Evolutionary conservation across 2,888 invertebrate genomes (phyloP).

Genomic region (Standfussiana lucernea): DNA sequence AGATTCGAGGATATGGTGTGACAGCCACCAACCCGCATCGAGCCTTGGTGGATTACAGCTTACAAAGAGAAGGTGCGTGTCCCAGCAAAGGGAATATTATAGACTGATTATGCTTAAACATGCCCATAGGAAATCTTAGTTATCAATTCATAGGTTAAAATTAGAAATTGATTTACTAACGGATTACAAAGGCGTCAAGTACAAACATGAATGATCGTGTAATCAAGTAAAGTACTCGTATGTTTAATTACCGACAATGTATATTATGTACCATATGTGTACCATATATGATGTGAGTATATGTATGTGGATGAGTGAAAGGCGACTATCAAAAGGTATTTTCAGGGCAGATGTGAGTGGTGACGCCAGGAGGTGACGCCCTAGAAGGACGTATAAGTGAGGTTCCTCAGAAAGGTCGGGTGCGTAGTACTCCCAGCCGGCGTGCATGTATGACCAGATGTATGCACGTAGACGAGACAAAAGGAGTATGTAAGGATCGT

Average conservation of each 20-base stretch:
- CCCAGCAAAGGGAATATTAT: background rate
- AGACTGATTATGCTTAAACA: background rate
- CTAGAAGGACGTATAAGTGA: too few relatives aligned
- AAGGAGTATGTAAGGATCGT: too few relatives aligned
- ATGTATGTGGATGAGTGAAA: too few relatives aligned
- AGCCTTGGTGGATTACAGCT: background rate
- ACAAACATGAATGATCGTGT: conserved; percentile 11
- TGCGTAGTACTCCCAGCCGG: too few relatives aligned
- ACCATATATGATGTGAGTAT: too few relatives aligned
- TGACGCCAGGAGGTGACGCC: too few relatives aligned
- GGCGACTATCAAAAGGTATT: too few relatives aligned
- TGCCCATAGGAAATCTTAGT: background rate
- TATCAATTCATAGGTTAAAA: background rate
- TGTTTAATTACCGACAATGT: background rate
- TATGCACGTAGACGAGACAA: too few relatives aligned
- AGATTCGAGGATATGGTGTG: background rate
- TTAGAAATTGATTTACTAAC: conserved; percentile 19
- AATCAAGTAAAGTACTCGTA: conserved; percentile 23
- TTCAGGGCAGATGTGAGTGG: too few relatives aligned
- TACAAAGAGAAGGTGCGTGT: background rate
- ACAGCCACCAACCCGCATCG: background rate
- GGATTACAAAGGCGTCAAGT: conserved; percentile 3
- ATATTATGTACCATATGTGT: background rate
- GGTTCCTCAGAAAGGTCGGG: too few relatives aligned
- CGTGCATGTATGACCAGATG: too few relatives aligned